Evolutionary conservation across 2,797 vertebrate genomes (phyloP).

Genomic region (Acrocephalus scirpaceus): DNA sequence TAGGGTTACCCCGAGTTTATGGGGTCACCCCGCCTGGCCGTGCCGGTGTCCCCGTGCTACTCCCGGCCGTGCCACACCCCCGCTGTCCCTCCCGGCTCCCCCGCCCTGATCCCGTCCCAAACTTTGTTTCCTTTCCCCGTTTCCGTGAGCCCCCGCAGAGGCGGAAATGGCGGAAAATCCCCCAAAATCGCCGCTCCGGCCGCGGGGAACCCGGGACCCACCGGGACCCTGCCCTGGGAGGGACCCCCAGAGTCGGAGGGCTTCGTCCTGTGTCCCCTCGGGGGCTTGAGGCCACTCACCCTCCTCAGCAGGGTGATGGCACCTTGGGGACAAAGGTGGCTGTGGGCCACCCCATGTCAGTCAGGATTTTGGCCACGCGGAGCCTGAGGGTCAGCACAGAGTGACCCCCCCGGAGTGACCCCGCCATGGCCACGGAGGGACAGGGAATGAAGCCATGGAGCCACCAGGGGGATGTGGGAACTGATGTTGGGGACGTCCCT

Average conservation of each 20-base stretch:
- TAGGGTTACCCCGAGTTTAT: not conserved
- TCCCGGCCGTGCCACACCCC: rapidly evolving
- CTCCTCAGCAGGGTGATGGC: rapidly evolving
- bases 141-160: not conserved
- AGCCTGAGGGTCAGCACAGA: not conserved
- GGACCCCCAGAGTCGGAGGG: rapidly evolving
- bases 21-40: rapidly evolving
- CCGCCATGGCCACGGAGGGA: rapidly evolving
- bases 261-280: rapidly evolving
- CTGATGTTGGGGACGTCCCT: not conserved
- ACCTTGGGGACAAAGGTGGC: not conserved
- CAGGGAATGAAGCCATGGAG: rapidly evolving
- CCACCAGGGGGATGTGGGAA: no score
- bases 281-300: not conserved
- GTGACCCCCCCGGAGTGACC: rapidly evolving
- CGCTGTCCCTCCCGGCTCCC: rapidly evolving
- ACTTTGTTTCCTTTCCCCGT: not conserved
- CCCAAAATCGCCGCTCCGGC: not conserved
- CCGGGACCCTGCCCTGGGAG: rapidly evolving
- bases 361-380: not conserved
- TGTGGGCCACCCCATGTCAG: rapidly evolving
- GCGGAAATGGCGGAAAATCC: slow-evolving; percentile 10
- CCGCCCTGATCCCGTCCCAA: not conserved
- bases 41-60: rapidly evolving
- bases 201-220: rapidly evolving